Conservation (phyloP, 2,888 invertebrate species). For the Linnaemya tessellans region DNA sequence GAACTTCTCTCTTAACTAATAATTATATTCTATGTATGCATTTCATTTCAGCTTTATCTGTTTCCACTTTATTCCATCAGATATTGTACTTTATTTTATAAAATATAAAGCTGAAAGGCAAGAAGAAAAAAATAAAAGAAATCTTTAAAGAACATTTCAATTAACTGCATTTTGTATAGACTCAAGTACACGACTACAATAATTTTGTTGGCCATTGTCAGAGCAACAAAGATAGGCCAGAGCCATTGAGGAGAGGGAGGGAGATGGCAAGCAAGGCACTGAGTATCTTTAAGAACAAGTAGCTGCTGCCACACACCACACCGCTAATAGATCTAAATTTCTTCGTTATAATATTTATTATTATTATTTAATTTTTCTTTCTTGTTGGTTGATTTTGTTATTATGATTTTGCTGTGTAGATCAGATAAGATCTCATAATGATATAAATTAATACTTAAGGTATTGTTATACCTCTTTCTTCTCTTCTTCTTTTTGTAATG, state of each 20-base stretch:
- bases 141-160: slow-evolving; percentile 79
- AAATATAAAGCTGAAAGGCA: slow-evolving; percentile 13
- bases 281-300: slow-evolving; percentile 66
- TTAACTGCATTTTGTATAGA: slow-evolving; percentile 79
- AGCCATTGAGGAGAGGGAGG: background rate
- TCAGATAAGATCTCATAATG: slow-evolving; percentile 70
- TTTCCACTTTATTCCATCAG: slow-evolving; percentile 48
- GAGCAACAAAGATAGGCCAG: slow-evolving; percentile 62
- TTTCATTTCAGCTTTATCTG: slow-evolving; percentile 41
- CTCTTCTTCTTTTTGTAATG: slow-evolving; percentile 3
- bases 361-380: slow-evolving; percentile 7
- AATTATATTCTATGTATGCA: background rate
- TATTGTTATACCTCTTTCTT: slow-evolving; percentile 4
- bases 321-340: slow-evolving; percentile 50
- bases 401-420: slow-evolving; percentile 57
- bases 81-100: slow-evolving; percentile 48
- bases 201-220: slow-evolving; percentile 35
- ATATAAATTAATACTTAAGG: slow-evolving; percentile 68
- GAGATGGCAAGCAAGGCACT: slow-evolving; percentile 45
- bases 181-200: slow-evolving; percentile 51
- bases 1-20: slow-evolving; percentile 28
- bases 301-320: slow-evolving; percentile 52
- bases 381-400: slow-evolving; percentile 25
- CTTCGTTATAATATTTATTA: slow-evolving; percentile 51
- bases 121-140: slow-evolving; percentile 1